These are phyloP conservation scores for Syngnathus scovelli DNA, from an alignment of 2,113 vertebrate species.

Conservation along the genomic window DNA sequence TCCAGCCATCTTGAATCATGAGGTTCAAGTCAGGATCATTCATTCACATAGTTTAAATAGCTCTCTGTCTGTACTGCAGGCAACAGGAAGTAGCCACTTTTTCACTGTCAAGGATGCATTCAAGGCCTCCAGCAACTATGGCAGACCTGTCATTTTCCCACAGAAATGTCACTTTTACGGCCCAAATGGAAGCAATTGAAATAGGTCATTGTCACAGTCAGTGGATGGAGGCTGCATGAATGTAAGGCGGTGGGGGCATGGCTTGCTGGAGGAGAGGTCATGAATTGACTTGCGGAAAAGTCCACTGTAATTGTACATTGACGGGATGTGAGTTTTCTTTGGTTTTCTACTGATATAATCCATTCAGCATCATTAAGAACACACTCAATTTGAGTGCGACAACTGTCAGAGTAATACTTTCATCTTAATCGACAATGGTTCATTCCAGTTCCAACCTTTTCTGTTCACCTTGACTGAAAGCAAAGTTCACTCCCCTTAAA, in stretches of 20 bases:
- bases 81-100: background rate
- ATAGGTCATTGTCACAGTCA: constrained; percentile 38
- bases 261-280: background rate
- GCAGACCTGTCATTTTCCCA: constrained; percentile 12
- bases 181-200: constrained; percentile 44
- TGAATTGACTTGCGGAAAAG: constrained; percentile 8
- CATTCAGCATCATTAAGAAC: background rate
- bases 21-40: background rate
- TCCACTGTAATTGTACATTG: constrained; percentile 9
- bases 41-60: constrained; percentile 4
- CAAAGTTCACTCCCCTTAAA: background rate
- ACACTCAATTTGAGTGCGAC: background rate
- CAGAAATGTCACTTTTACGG: constrained; percentile 28
- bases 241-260: constrained; percentile 14
- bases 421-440: background rate
- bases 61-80: background rate
- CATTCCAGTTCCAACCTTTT: background rate
- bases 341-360: background rate
- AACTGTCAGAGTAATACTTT: background rate
- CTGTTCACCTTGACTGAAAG: background rate
- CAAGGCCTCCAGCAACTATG: background rate
- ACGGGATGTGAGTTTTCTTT: background rate
- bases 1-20: background rate
- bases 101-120: background rate
- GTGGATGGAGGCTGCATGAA: constrained; percentile 28